Conservation (phyloP, 53 echinoderm and acorn worm species). For the Zoroaster sp. region DNA sequence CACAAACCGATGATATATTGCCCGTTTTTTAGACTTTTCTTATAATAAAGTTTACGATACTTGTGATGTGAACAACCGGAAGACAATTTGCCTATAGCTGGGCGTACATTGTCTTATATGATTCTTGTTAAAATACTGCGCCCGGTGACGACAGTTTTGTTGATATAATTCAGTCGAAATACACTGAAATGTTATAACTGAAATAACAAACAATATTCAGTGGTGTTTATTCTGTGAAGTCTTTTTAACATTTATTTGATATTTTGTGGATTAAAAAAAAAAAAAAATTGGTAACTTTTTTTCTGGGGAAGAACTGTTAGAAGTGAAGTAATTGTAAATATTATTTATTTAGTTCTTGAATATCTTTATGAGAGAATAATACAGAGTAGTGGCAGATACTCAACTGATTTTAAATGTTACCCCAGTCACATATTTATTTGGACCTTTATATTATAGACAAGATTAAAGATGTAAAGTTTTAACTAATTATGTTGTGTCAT, state of each 20-base stretch:
- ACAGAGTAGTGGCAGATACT: too few relatives aligned
- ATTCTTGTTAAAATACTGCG: slow-evolving; percentile 27
- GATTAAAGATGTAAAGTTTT: too few relatives aligned
- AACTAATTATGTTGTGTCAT: too few relatives aligned
- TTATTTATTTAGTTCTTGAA: too few relatives aligned
- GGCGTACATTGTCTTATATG: not conserved
- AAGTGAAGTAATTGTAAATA: too few relatives aligned
- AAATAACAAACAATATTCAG: slow-evolving; percentile 1
- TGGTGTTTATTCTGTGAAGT: slow-evolving; percentile 1
- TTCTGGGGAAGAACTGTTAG: too few relatives aligned
- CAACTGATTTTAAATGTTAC: too few relatives aligned
- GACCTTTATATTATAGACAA: too few relatives aligned
- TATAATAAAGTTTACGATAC: not conserved
- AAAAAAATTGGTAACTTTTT: too few relatives aligned
- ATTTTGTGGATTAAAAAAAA: not conserved
- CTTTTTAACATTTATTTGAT: not conserved
- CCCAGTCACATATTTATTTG: too few relatives aligned
- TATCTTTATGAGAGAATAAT: too few relatives aligned
- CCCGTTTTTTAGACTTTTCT: slow-evolving; percentile 2
- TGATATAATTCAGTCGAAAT: not conserved
- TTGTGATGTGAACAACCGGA: not conserved
- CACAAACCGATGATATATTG: slow-evolving; percentile 8
- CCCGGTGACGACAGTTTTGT: slow-evolving; percentile 18
- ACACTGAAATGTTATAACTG: not conserved
- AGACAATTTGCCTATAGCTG: not conserved